Evolutionary conservation across 2,797 vertebrate species (phyloP).

Genomic region (Limnodromus scolopaceus): DNA sequence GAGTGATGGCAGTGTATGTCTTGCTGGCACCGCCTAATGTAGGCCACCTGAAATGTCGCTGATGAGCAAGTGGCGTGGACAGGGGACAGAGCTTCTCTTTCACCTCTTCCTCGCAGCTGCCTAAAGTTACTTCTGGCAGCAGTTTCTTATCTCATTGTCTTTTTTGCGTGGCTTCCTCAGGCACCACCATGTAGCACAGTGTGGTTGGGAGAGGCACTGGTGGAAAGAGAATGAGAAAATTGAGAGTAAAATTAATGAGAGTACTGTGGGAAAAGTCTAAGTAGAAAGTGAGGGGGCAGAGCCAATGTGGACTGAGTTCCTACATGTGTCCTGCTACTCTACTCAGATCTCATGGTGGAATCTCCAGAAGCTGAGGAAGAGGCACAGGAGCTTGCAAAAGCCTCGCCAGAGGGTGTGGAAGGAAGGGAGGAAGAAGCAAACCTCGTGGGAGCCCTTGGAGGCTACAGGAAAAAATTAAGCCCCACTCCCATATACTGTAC

Average conservation of each 20-base stretch:
- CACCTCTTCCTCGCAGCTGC: background rate
- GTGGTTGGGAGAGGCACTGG: too few species aligned
- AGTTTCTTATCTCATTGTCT: rapidly evolving
- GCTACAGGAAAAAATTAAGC: background rate
- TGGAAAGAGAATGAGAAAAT: background rate
- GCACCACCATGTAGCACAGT: too few species aligned
- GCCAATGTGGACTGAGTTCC: rapidly evolving
- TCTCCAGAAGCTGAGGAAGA: background rate
- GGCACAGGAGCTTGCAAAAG: background rate
- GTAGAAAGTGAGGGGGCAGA: background rate
- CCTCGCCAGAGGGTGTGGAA: background rate
- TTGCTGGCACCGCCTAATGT: background rate
- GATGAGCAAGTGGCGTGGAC: rapidly evolving
- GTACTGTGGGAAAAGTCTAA: background rate
- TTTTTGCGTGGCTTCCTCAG: background rate
- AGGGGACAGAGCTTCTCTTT: background rate
- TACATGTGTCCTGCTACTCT: rapidly evolving
- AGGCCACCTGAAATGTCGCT: background rate
- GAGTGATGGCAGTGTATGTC: rapidly evolving
- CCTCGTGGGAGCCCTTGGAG: background rate
- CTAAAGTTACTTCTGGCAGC: background rate
- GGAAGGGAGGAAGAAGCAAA: background rate
- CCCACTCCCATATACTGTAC: too few species aligned
- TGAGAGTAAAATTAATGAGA: background rate
- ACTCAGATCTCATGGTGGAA: background rate